A percentile compares a stretch with the other conserved stretches of the same genome.
phyloP scores from a whole-genome alignment of 1,140 invertebrate species.

The Drosophila orena region DNA sequence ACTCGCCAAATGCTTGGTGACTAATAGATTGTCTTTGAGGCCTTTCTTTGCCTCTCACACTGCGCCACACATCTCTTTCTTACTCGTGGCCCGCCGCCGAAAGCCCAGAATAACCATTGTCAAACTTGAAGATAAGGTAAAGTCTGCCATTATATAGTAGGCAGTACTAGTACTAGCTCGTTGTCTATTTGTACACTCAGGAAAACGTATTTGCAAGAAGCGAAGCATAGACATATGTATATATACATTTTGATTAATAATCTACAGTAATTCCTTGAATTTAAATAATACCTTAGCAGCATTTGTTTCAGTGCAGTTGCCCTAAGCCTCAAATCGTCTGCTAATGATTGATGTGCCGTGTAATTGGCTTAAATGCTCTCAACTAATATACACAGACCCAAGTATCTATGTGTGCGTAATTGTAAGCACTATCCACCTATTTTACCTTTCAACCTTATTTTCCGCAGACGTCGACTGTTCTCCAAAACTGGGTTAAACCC shows the following conservation, averaged over 20 bases:
- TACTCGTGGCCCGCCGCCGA: conserved; percentile 7
- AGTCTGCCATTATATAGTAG: not conserved
- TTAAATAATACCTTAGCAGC: no score
- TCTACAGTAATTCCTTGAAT: not conserved
- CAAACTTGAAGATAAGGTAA: conserved; percentile 41
- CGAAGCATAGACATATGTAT: not conserved
- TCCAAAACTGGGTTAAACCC: conserved; percentile 36
- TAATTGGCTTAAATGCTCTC: conserved; percentile 76
- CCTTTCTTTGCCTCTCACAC: conserved; percentile 29
- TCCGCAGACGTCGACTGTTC: conserved; percentile 33
- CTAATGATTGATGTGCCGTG: conserved; percentile 65
- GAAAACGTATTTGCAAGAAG: not conserved
- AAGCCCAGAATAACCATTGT: conserved; percentile 27
- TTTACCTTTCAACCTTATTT: conserved; percentile 51
- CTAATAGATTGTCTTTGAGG: conserved; percentile 44
- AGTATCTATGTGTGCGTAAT: conserved; percentile 21
- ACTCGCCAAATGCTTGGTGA: conserved; percentile 53
- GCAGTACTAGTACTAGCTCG: conserved; percentile 1
- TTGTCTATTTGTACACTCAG: conserved; percentile 1
- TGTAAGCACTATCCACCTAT: conserved; percentile 8
- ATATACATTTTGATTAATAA: not conserved
- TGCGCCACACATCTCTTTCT: conserved; percentile 24
- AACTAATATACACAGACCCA: conserved; percentile 31
- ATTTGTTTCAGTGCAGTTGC: conserved; percentile 8
- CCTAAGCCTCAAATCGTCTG: conserved; percentile 32